phyloP scores from a whole-genome alignment of 2,888 invertebrate genomes.

The Protophormia terraenovae region DNA sequence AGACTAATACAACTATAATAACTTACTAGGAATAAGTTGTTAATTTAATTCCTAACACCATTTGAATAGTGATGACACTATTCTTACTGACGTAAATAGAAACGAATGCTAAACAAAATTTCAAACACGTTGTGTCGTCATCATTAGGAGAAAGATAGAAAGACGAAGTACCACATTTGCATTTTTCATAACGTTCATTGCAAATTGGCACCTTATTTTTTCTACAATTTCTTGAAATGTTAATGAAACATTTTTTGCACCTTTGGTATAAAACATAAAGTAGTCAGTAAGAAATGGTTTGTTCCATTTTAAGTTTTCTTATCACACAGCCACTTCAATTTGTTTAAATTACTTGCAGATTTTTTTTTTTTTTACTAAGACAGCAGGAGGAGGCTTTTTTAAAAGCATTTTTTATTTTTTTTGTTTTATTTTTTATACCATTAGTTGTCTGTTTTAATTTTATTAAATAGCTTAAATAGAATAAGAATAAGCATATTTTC shows the following conservation, averaged over 20 bases:
- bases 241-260: conserved; percentile 52
- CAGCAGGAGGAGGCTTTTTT: conserved; percentile 8
- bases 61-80: conserved; percentile 25
- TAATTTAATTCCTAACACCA: conserved; percentile 6
- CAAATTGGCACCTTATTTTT: conserved; percentile 58
- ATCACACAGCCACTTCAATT: conserved; percentile 51
- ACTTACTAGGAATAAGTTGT: not conserved
- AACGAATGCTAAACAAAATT: not conserved
- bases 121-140: conserved; percentile 24
- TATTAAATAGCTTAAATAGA: conserved; percentile 33
- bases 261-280: not conserved
- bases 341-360: conserved; percentile 61
- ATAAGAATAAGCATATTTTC: conserved; percentile 6
- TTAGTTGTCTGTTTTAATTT: conserved; percentile 34
- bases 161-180: conserved; percentile 19
- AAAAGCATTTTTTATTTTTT: not conserved
- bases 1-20: not conserved
- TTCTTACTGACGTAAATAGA: not conserved
- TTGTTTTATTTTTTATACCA: conserved; percentile 4
- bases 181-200: conserved; percentile 10
- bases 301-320: not conserved
- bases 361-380: conserved; percentile 7
- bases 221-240: conserved; percentile 50
- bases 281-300: not conserved
- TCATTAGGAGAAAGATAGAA: not conserved